Base-by-base conservation (phyloP, 2,113 vertebrate species). In the Oreocharis arfaki region DNA sequence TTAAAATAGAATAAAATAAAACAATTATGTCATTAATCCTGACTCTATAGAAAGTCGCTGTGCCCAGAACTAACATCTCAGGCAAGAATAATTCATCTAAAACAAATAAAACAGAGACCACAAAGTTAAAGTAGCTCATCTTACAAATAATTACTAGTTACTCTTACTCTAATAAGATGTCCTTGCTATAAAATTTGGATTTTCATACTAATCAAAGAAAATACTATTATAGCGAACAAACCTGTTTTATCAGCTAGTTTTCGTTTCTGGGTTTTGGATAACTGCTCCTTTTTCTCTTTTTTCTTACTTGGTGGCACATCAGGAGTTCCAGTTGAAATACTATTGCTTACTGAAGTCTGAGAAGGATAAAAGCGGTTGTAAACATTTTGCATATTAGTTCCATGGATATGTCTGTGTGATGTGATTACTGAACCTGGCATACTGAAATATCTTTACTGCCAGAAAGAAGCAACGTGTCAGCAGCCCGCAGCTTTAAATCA, bases 221-320 rank as follows among this genome's bases (percentile, higher is more conserved):
- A 39, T 30, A 87, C 14, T 13, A 37, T 39, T 50, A 26, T 1
- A 41, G 24, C 1, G 1, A 47, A 96, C 98, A 90, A 88, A 99
- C 99, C 99, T 98, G 99, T 99, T 98, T 98, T 99, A 95, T 98
- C 98, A 0, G 99, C 98, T 59, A 99, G 98, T 90, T 99, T 99
- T 81, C 99, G 98, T 95, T 99, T 99, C 98, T 99, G 99, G 39
- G 99, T 97, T 98, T 99, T 99, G n/a, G 99, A 99, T 93, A 99
- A 98, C 64, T 99, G 99, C 89, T 99, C 99, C 96, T 99, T 99
- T 98, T 98, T 99, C 47, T 99, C 99, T 97, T 98, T 99, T 97
- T 99, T 99, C 98, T 99, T 99, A 97, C 89, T 98, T 70, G 96
- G 89, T 39, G 97, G 84, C 49, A 85, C 49, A 56, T 96, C 97